Evolutionary conservation across 1,140 invertebrate genomes (phyloP).

Genomic region (Microplitis demolitor): DNA sequence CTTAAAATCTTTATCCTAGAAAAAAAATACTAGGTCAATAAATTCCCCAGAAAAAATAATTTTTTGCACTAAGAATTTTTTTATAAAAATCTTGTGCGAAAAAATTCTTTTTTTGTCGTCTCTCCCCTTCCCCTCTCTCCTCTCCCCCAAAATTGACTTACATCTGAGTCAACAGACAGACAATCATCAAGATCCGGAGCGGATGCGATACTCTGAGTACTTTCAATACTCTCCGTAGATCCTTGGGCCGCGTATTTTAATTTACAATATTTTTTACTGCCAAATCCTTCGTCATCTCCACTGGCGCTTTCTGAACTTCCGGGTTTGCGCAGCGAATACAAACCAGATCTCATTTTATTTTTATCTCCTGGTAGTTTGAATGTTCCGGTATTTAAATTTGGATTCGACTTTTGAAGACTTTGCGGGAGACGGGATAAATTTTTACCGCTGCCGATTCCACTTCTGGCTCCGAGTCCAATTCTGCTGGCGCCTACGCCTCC

Average conservation of each 20-base stretch:
- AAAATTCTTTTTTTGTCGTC: too few relatives aligned
- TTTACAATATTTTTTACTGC: constrained; percentile 31
- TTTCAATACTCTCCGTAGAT: constrained; percentile 58
- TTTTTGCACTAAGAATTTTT: too few relatives aligned
- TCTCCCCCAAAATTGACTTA: constrained; percentile 46
- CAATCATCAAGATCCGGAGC: constrained; percentile 52
- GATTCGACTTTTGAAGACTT: constrained; percentile 58
- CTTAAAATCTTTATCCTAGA: not conserved
- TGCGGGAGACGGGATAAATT: constrained; percentile 49
- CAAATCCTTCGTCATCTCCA: constrained; percentile 35
- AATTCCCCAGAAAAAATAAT: too few relatives aligned
- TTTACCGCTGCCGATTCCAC: constrained; percentile 35
- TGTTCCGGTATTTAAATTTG: constrained; percentile 48
- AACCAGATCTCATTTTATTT: constrained; percentile 36
- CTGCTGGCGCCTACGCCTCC: not conserved
- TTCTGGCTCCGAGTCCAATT: not conserved
- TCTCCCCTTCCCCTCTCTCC: constrained; percentile 32
- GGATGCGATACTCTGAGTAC: constrained; percentile 53
- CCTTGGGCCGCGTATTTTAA: constrained; percentile 34
- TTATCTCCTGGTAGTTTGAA: constrained; percentile 31
- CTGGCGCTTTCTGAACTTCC: constrained; percentile 2
- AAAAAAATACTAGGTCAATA: constrained; percentile 31
- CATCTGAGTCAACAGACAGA: constrained; percentile 51
- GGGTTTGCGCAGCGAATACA: constrained; percentile 33
- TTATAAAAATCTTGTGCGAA: too few relatives aligned